Percentiles rank a stretch among this genome's conserved stretches.
phyloP scores from a whole-genome alignment of 2,888 invertebrate genomes.

The Incurvaria masculella region DNA sequence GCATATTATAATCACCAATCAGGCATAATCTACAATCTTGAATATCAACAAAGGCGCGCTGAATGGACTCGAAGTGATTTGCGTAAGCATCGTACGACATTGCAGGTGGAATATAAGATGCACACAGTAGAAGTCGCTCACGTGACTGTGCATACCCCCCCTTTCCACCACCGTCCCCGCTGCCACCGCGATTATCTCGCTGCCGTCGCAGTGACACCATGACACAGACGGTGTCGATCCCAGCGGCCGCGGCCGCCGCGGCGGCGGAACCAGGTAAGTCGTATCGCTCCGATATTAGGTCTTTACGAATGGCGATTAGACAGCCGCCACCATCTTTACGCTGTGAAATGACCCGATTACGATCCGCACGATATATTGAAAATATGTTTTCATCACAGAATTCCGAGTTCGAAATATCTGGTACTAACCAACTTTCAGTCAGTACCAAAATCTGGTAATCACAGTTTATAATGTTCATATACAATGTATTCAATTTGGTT shows the following conservation, averaged over 20 bases:
- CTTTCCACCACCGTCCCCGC: neutral
- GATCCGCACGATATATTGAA: neutral
- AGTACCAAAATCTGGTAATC: constrained; percentile 4
- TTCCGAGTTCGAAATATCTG: neutral
- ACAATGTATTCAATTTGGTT: constrained; percentile 1
- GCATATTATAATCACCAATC: neutral
- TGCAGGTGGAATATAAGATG: neutral
- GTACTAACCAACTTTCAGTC: constrained; percentile 2
- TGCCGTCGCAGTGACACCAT: neutral
- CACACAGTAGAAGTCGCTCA: neutral
- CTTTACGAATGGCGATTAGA: too few species aligned
- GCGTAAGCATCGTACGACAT: neutral
- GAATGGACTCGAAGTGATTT: neutral
- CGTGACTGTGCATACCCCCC: too few species aligned
- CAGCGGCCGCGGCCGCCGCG: neutral
- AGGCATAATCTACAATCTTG: neutral
- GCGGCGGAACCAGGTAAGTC: too few species aligned
- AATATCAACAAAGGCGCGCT: neutral
- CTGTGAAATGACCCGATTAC: constrained; percentile 1
- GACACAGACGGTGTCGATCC: neutral
- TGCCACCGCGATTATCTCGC: neutral
- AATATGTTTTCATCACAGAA: neutral
- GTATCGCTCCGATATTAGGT: too few species aligned
- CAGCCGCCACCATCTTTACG: too few species aligned
- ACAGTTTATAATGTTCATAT: neutral